Base-by-base conservation (phyloP, 2,113 vertebrate genomes). In the Nesoenas mayeri region DNA sequence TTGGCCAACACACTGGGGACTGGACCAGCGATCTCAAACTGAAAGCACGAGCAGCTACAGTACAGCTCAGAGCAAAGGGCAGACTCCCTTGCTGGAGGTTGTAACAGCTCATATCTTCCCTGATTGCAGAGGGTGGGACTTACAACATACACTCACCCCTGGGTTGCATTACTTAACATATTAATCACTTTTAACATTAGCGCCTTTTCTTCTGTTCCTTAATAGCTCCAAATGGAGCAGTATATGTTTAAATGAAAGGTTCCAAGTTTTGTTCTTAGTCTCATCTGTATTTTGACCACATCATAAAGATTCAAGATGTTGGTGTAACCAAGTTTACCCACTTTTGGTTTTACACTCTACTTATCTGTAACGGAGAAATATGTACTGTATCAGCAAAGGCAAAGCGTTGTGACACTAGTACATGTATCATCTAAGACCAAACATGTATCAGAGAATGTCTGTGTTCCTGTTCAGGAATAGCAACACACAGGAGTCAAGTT, bases 381-480 rank as follows among this genome's bases (percentile, higher is more conserved):
- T 0, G 2, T n/a, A 48, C 20, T 4, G 0, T 18, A 38, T 15
- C 72, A 83, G 15, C 22, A 34, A 84, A 71, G 36, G 34, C n/a
- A 47, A 80, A 56, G 18, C 5, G 3, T 17, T 38, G 25, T 0
- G 0, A 42, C 8, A 13, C 20, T 13, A 24, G 16, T 4, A 54
- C 0, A 0, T 3, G 8, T 25, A 38, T 31, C 1, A 0, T 31
- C 20, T 15, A 67, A 78, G 47, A 62, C 11, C 44, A 62, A 53
- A 73, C 6, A 32, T 2, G 1, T 24, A 51, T 16, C 5, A 1
- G 38, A 54, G 48, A 61, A 51, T 1, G 10, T 15, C 17, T 26
- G 9, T 78, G 24, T 29, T 78, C 48, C 58, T 69, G 16, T 62
- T 71, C 19, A 53, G 19, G 21, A 81, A 47, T 5, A 8, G 21